A percentile compares a stretch with the other conserved stretches of the same genome.
Conservation (phyloP, 1,140 invertebrate genomes). For the Thalassaphorura encarpata region DNA sequence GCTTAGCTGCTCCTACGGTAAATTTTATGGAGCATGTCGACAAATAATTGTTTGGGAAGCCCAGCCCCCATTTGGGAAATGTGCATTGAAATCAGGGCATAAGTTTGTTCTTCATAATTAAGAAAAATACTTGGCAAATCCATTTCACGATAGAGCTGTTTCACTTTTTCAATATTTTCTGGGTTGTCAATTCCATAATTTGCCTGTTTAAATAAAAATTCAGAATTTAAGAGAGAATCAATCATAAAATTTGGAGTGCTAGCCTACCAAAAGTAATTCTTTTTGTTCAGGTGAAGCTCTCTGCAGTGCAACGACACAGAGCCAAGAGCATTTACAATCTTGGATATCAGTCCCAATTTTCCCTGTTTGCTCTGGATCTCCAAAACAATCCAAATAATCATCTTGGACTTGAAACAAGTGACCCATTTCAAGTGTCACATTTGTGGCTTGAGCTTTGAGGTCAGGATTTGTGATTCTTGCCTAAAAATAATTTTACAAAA, state of each 20-base stretch:
- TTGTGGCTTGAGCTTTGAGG: conserved; percentile 70
- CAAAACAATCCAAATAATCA: conserved; percentile 54
- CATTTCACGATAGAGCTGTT: conserved; percentile 67
- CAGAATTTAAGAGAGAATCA: too few species aligned
- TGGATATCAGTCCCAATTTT: conserved; percentile 74
- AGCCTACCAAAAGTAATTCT: conserved; percentile 53
- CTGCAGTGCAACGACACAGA: conserved; percentile 78
- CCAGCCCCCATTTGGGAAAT: conserved; percentile 74
- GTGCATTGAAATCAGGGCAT: conserved; percentile 67
- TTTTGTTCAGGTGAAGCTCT: conserved; percentile 60
- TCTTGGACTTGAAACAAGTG: conserved; percentile 91
- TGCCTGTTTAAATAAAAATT: conserved; percentile 50
- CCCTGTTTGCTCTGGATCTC: conserved; percentile 47
- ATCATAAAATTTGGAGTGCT: not conserved
- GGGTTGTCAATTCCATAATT: conserved; percentile 65
- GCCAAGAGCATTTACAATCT: conserved; percentile 94
- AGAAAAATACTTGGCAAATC: conserved; percentile 63
- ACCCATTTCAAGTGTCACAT: conserved; percentile 85
- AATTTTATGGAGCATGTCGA: conserved; percentile 69
- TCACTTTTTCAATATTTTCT: conserved; percentile 58
- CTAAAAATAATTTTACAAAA: not conserved
- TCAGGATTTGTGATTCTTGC: conserved; percentile 62
- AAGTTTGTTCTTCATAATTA: conserved; percentile 76
- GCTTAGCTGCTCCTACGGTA: conserved; percentile 40
- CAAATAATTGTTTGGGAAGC: conserved; percentile 70